phyloP scores from a whole-genome alignment of 2,888 invertebrate species.

The Helleia helle region DNA sequence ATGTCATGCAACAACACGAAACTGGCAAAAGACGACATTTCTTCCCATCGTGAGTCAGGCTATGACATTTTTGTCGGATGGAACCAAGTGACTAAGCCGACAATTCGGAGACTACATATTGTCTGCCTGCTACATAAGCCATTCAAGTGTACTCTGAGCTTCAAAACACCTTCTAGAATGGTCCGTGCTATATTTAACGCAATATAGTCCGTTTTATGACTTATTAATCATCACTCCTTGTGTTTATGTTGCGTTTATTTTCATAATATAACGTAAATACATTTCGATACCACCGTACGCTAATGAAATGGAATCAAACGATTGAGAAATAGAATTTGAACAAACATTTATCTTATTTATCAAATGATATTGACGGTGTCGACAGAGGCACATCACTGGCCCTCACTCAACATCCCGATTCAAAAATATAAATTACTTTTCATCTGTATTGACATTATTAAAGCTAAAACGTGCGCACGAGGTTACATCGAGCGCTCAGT shows the following conservation, averaged over 20 bases:
- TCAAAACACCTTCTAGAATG: too few species aligned
- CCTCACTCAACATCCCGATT: background rate
- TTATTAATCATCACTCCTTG: too few species aligned
- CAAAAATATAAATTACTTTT: background rate
- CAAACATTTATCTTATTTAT: background rate
- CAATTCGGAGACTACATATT: slow-evolving; percentile 12
- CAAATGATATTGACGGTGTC: background rate
- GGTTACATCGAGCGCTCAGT: too few species aligned
- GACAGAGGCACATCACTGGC: background rate
- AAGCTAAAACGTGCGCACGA: too few species aligned
- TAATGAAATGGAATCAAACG: background rate
- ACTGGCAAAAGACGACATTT: slow-evolving; percentile 4
- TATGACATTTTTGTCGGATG: slow-evolving; percentile 13
- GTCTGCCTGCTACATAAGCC: slow-evolving; percentile 12
- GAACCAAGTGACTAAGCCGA: slow-evolving; percentile 16
- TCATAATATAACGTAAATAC: slow-evolving; percentile 12
- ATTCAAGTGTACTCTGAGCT: background rate
- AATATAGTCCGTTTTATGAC: too few species aligned
- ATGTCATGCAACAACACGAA: slow-evolving; percentile 12
- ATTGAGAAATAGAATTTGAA: background rate
- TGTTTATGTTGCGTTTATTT: slow-evolving; percentile 16
- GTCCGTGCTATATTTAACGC: too few species aligned
- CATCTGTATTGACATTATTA: background rate
- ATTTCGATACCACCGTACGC: too few species aligned
- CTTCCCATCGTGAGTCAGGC: background rate